Evolutionary conservation across 2,113 vertebrate genomes (phyloP).

Genomic region (Heterochromis multidens): DNA sequence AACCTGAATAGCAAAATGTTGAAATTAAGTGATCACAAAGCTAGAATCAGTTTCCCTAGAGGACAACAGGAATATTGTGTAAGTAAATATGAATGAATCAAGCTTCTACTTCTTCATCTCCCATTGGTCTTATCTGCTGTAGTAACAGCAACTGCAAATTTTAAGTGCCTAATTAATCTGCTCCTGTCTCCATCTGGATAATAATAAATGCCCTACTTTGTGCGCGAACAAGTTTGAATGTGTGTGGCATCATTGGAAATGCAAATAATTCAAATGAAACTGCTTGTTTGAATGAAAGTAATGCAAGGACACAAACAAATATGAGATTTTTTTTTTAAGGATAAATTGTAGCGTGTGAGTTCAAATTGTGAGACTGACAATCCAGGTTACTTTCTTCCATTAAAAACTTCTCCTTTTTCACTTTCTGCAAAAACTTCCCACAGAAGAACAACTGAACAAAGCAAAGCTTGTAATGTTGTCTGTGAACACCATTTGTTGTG

Average conservation of each 20-base stretch:
- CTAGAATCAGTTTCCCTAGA: background rate
- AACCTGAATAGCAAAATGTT: background rate
- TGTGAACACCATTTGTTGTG: slow-evolving; percentile 17
- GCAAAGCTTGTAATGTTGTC: slow-evolving; percentile 13
- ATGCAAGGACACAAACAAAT: background rate
- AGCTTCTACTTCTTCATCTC: background rate
- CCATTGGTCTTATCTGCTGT: background rate
- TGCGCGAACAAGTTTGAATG: background rate
- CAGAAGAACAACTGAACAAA: slow-evolving; percentile 1
- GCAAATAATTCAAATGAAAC: slow-evolving; percentile 20
- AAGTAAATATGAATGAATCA: background rate
- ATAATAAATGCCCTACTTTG: slow-evolving; percentile 28
- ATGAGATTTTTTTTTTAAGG: background rate
- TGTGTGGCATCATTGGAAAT: slow-evolving; percentile 15
- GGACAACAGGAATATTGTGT: background rate
- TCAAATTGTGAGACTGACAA: background rate
- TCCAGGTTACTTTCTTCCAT: background rate
- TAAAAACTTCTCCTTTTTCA: background rate
- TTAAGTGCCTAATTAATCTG: background rate
- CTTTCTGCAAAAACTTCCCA: background rate
- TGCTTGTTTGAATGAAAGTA: background rate
- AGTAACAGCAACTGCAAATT: background rate
- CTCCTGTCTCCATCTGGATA: background rate
- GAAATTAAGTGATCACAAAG: background rate
- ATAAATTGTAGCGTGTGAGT: background rate